Evolutionary conservation across 2,888 invertebrate species (phyloP).

Genomic region (Sussaba pulchella): DNA sequence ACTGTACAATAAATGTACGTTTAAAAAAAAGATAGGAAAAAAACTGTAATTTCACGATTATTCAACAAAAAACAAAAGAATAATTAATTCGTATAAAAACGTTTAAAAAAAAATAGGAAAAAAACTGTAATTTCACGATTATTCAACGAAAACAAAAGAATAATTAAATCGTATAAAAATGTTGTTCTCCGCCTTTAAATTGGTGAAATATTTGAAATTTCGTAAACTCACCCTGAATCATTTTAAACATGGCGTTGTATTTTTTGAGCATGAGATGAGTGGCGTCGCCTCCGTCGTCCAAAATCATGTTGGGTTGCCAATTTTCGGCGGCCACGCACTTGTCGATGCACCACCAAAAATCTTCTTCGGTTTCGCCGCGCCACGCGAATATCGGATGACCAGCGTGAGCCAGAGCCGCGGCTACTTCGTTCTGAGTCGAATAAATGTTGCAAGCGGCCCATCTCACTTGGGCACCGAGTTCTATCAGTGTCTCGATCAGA

Average conservation of each 20-base stretch:
- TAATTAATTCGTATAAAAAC: too few relatives aligned
- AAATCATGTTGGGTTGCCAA: slow-evolving; percentile 99
- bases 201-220: too few relatives aligned
- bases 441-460: slow-evolving; percentile 99
- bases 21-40: too few relatives aligned
- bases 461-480: slow-evolving; percentile 95
- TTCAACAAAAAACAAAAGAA: too few relatives aligned
- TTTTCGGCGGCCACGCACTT: slow-evolving; percentile 95
- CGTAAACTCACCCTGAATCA: slow-evolving; percentile 93
- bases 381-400: slow-evolving; percentile 97
- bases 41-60: too few relatives aligned
- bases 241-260: slow-evolving; percentile 96
- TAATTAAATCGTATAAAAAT: too few relatives aligned
- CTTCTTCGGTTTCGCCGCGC: slow-evolving; percentile 98
- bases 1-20: too few relatives aligned
- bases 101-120: too few relatives aligned
- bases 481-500: slow-evolving; percentile 94
- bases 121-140: too few relatives aligned
- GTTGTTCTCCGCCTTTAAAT: too few relatives aligned
- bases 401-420: slow-evolving; percentile 96
- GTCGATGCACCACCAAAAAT: slow-evolving; percentile 99
- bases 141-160: too few relatives aligned
- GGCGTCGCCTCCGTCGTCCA: slow-evolving; percentile 99
- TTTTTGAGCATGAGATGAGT: slow-evolving; percentile 98
- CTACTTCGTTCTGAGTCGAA: slow-evolving; percentile 99